phyloP scores from a whole-genome alignment of 2,888 invertebrate genomes.

The Disparrhopalites patrizii region DNA sequence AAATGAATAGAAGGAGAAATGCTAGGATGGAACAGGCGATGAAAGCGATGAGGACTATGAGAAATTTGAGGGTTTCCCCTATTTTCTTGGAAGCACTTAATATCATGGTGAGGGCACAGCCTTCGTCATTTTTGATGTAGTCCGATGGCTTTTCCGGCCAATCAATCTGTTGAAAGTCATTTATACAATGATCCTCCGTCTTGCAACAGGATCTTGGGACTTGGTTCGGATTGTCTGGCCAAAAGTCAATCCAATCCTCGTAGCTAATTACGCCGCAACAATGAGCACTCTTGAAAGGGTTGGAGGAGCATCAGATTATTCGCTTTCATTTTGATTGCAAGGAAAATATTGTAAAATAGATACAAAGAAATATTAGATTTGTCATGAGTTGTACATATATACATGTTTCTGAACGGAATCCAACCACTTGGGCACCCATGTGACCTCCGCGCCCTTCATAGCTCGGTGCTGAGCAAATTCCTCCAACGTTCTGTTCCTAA shows the following conservation, averaged over 20 bases:
- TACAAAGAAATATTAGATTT: neutral
- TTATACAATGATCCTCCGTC: neutral
- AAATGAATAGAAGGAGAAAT: neutral
- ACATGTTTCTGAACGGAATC: slow-evolving; percentile 4
- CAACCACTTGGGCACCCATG: slow-evolving; percentile 2
- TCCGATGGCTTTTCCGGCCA: slow-evolving; percentile 14
- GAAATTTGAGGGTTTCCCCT: neutral
- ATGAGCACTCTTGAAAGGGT: neutral
- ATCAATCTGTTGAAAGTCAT: slow-evolving; percentile 2
- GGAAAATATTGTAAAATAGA: too few relatives aligned
- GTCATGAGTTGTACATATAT: neutral
- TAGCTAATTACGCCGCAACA: slow-evolving; percentile 10
- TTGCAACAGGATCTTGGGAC: slow-evolving; percentile 13
- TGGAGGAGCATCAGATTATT: neutral
- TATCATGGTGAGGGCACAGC: neutral
- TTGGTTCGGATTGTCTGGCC: neutral
- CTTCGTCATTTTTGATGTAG: slow-evolving; percentile 22
- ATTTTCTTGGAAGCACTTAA: neutral
- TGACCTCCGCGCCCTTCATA: neutral
- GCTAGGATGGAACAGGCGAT: neutral
- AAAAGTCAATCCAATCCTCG: slow-evolving; percentile 17
- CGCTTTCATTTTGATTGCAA: too few relatives aligned
- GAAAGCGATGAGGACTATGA: slow-evolving; percentile 1
- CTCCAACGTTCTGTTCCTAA: neutral
- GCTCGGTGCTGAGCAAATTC: neutral